A percentile compares a stretch with the other conserved stretches of the same genome.
phyloP scores from a whole-genome alignment of 2,113 vertebrate genomes.

The Anhinga anhinga region DNA sequence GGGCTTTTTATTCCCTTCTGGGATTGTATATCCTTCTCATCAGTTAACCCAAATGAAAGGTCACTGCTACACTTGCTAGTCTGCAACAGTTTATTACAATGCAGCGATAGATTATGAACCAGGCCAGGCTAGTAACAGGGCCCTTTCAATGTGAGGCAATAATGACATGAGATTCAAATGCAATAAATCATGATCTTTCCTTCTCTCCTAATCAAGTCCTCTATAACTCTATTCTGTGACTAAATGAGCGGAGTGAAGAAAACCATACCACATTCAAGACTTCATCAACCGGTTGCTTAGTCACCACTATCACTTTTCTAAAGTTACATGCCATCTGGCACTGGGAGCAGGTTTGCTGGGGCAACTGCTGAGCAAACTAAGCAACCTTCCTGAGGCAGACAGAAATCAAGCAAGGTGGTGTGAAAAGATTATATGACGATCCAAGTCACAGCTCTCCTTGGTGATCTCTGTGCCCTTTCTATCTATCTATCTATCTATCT shows the following conservation, averaged over 20 bases:
- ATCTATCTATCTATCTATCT: neutral
- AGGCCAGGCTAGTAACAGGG: neutral
- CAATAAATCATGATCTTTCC: neutral
- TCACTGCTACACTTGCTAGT: neutral
- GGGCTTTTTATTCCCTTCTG: neutral
- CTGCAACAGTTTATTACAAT: neutral
- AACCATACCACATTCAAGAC: neutral
- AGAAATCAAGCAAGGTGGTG: neutral
- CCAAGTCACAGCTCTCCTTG: neutral
- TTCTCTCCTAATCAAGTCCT: neutral
- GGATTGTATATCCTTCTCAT: neutral
- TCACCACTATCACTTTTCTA: neutral
- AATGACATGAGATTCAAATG: neutral
- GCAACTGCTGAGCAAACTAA: neutral
- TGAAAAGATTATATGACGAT: neutral
- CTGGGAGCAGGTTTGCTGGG: neutral
- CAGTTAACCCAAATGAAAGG: neutral
- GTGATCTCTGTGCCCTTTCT: neutral
- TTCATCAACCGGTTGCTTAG: neutral
- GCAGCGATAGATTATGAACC: neutral
- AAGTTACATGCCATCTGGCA: neutral
- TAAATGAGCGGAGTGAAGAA: neutral
- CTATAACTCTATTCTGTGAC: neutral
- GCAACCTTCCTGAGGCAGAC: neutral
- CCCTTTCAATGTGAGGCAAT: neutral